A percentile compares a stretch with the other conserved stretches of the same genome.
Conservation (phyloP, 92 coral and sea anemone genomes). For the Meandrina meandrites region DNA sequence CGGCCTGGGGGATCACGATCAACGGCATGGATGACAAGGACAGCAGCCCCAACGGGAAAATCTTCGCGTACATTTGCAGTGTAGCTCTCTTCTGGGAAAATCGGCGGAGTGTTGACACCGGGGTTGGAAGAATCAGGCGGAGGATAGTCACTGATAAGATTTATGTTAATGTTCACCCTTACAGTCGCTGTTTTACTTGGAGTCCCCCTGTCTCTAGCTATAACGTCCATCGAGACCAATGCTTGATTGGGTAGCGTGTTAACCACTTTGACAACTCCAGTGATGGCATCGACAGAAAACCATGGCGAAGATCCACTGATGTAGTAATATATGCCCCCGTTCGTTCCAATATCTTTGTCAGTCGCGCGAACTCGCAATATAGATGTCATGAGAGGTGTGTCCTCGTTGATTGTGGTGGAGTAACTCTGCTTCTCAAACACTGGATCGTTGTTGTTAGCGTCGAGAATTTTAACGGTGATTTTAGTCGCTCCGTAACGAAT, state of each 20-base stretch:
- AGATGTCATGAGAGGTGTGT: slow-evolving; percentile 55
- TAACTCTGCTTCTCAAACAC: slow-evolving; percentile 46
- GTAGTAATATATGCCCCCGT: slow-evolving; percentile 79
- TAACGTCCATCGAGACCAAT: slow-evolving; percentile 29
- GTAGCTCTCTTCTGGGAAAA: slow-evolving; percentile 70
- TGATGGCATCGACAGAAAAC: slow-evolving; percentile 77
- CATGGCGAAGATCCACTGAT: slow-evolving; percentile 32
- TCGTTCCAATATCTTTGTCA: slow-evolving; percentile 70
- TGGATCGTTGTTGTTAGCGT: slow-evolving; percentile 67
- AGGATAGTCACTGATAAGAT: slow-evolving; percentile 47
- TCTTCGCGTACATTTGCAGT: slow-evolving; percentile 75
- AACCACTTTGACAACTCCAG: slow-evolving; percentile 71
- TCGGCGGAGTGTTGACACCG: slow-evolving; percentile 52
- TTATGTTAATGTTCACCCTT: slow-evolving; percentile 43
- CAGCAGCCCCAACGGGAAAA: slow-evolving; percentile 67
- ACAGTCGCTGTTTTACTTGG: slow-evolving; percentile 28
- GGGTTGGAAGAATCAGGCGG: slow-evolving; percentile 54
- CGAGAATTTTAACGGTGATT: slow-evolving; percentile 55
- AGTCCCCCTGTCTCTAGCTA: slow-evolving; percentile 75
- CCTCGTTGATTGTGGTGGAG: slow-evolving; percentile 53
- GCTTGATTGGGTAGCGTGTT: slow-evolving; percentile 52
- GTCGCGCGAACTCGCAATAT: slow-evolving; percentile 70
- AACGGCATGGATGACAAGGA: slow-evolving; percentile 66
- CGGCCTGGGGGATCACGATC: slow-evolving; percentile 62
- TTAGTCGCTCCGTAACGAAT: slow-evolving; percentile 57